Base-by-base conservation (phyloP, 2,797 vertebrate genomes). In the Tolypeutes matacus region DNA sequence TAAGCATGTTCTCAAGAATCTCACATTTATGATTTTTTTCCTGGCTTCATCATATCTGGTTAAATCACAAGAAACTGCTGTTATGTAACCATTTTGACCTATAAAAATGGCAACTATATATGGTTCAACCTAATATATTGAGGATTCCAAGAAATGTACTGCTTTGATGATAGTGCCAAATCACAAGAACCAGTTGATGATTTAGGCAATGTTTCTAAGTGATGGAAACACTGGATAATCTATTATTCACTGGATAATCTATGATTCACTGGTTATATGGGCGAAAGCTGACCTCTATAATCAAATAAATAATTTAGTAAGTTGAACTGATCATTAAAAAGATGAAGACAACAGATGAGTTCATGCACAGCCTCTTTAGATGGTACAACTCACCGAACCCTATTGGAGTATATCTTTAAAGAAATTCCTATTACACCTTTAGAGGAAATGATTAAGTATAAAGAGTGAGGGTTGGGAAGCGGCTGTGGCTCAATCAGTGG, bases 241-340 rank as follows among this genome's bases (percentile, higher is more conserved):
- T n/a, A 76, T 65, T 67, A 92, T 29, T 84, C n/a, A 49, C 23
- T 62, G n/a, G n/a, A 64, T 69, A 39, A 76, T 39, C 91, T n/a
- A 76, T 65, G 64, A 92, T 29, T 84, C n/a, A 49, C 23, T 62
- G n/a, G n/a, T 88, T 86, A 73, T 29, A 78, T 34, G 60, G 65
- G 49, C 64, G 29, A 80, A 93, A 75, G 75, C 0, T 56, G 21
- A 81, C 77, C 21, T 84, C 51, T 39, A 9, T 20, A 81, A 42
- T 27, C 56, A 95, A 78, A 46, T 94, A 53, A 81, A 46, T 20
- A 70, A 62, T 81, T 85, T 58, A 76, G 29, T 20, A 78, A 92
- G 27, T 53, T 64, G 56, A n/a, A 89, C 7, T 75, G 46, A 72
- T 36, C 25, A 78, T 73, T 78, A 56, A 94, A 93, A 88, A 64